phyloP scores from a whole-genome alignment of 2,888 invertebrate genomes.

The Galeopsomyia nigrocyanea region DNA sequence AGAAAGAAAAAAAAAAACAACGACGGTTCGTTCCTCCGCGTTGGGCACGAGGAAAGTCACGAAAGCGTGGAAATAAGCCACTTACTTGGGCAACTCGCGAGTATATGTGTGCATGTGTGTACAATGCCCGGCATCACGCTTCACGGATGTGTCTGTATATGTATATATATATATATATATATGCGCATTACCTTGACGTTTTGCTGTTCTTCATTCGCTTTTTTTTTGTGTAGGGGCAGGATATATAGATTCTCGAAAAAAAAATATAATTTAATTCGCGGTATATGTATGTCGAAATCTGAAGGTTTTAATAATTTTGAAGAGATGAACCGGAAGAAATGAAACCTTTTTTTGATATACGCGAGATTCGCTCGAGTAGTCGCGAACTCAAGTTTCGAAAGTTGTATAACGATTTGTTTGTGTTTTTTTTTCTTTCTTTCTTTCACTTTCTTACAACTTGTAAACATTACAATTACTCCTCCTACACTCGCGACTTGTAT shows the following conservation, averaged over 20 bases:
- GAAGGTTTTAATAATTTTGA: not conserved
- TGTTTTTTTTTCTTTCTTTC: no score
- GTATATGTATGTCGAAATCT: not conserved
- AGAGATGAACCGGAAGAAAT: no score
- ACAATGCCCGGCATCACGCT: slow-evolving; percentile 69
- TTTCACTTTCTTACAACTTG: no score
- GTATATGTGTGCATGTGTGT: not conserved
- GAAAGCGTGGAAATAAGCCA: slow-evolving; percentile 69
- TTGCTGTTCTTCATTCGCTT: not conserved
- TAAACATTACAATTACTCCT: no score
- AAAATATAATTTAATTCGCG: not conserved
- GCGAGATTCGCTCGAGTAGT: no score
- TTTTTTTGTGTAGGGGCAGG: slow-evolving; percentile 11
- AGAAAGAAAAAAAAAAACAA: no score
- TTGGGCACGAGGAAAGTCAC: slow-evolving; percentile 58
- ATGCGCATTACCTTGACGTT: slow-evolving; percentile 1
- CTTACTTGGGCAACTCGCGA: slow-evolving; percentile 64
- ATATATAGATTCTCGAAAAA: not conserved
- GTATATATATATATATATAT: not conserved
- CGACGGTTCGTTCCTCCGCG: not conserved
- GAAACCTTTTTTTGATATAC: no score
- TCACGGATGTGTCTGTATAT: slow-evolving; percentile 39
- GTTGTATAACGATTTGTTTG: no score
- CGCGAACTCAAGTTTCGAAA: no score
- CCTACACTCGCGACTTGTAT: no score